Evolutionary conservation across 2,113 vertebrate species (phyloP).

Genomic region (Gymnorhina tibicen): DNA sequence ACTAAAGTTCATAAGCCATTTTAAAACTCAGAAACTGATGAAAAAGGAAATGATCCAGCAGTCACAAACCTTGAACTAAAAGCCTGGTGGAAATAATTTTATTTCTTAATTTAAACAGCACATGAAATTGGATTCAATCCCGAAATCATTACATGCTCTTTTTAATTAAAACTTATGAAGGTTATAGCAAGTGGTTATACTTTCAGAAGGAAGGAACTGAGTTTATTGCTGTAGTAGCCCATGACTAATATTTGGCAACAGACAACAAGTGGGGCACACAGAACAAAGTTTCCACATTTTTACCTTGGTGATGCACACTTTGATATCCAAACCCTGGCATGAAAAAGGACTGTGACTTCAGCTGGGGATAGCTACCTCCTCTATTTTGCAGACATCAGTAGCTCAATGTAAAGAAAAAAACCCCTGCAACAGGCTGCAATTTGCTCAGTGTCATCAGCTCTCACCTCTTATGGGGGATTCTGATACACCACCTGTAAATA

Average conservation of each 20-base stretch:
- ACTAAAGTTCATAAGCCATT: conserved; percentile 54
- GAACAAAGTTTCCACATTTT: background rate
- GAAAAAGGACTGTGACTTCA: background rate
- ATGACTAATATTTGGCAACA: background rate
- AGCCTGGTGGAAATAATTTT: conserved; percentile 57
- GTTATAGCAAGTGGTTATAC: background rate
- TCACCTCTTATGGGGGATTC: background rate
- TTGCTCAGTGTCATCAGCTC: background rate
- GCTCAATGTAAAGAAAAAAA: background rate
- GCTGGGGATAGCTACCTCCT: background rate
- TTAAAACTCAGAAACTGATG: conserved; percentile 52
- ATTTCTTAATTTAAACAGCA: conserved; percentile 59
- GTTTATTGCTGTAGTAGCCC: background rate
- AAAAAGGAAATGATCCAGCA: conserved; percentile 59
- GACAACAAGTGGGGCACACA: background rate
- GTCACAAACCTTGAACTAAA: conserved; percentile 45
- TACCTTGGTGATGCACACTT: background rate
- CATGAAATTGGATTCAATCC: conserved; percentile 42
- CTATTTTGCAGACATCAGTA: background rate
- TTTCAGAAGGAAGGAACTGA: background rate
- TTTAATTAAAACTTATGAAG: conserved; percentile 58
- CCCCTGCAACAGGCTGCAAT: background rate
- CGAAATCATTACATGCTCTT: conserved; percentile 39
- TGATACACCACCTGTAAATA: background rate
- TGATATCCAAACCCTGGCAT: background rate